Base-by-base conservation (phyloP, 2,888 invertebrate genomes). In the Saturnia japonica region DNA sequence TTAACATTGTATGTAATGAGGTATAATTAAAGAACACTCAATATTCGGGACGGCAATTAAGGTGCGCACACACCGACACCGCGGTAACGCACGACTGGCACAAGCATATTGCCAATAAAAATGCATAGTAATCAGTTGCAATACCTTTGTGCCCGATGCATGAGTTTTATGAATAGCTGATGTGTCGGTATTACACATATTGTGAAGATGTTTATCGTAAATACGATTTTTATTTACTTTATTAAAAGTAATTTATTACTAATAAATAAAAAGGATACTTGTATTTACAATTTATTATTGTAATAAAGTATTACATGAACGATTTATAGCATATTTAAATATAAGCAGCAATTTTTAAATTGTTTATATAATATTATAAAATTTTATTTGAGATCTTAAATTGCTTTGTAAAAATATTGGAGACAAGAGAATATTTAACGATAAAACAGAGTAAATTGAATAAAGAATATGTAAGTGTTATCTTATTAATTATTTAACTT, bases 121-220 rank as follows among this genome's bases (percentile, higher is more conserved):
- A 74, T 79, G 75, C 78, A 73, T 71, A 75, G 76, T 78, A 79
- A 82, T 77, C 76, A 74, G 76, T 79, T 82, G 78, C 82, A 76
- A 77, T 75, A 76, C 60, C 67, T 70, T 73, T 78, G 81, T 71
- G 75, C 80, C 76, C 79, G 79, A 80, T 85, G 79, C 81, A 83
- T 81, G 77, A 77, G 78, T 80, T 81, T 80, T 66, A 78, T 77
- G 75, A 79, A 82, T 82, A 78, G 80, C 77, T 78, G 82, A 84
- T 82, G 81, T 80, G 76, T 79, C 77, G 73, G 75, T 82, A 82
- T 79, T 80, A 78, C 77, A 77, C 73, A 69, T 70, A 76, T 84
- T 82, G 80, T 81, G 76, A 77, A 77, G 74, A 66, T 68, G 75
- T 70, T 74, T 73, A 75, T 79, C 76, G 76, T 72, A 75, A 79